Evolutionary conservation across 2,797 vertebrate species (phyloP).

Genomic region (Myiotriccus ornatus): DNA sequence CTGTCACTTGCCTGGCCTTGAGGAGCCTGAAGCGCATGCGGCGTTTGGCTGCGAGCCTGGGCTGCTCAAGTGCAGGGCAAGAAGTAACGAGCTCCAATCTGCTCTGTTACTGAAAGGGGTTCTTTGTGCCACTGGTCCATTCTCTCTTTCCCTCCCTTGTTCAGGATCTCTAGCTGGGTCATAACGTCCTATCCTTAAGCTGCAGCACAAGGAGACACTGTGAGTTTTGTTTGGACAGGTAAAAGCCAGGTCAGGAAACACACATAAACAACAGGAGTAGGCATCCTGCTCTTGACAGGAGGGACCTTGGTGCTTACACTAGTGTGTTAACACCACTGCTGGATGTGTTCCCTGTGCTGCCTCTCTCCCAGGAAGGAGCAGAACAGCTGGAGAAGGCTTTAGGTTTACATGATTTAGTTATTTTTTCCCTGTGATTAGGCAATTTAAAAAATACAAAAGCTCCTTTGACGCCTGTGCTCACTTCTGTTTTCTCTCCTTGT

Average conservation of each 20-base stretch:
- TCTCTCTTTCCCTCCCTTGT: not conserved
- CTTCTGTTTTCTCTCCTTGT: not conserved
- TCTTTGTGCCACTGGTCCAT: not conserved
- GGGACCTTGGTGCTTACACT: not conserved
- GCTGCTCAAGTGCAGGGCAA: not conserved
- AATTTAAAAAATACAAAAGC: not conserved
- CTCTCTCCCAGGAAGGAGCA: not conserved
- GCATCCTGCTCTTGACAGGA: not conserved
- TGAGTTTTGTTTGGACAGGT: not conserved
- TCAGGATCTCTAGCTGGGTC: not conserved
- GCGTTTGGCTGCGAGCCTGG: accelerated
- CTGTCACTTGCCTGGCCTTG: not conserved
- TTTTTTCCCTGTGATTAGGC: not conserved
- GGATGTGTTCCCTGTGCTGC: not conserved
- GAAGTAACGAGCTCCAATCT: not conserved
- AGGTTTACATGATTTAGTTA: not conserved
- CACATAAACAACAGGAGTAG: accelerated
- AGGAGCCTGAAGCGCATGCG: accelerated
- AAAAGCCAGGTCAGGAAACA: not conserved
- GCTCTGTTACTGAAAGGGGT: accelerated
- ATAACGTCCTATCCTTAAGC: accelerated
- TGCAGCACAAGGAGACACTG: accelerated
- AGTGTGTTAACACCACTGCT: not conserved
- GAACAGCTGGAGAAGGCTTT: not conserved
- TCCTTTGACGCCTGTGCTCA: not conserved